Percentiles rank a stretch among this genome's conserved stretches.
phyloP scores from a whole-genome alignment of 2,113 vertebrate genomes.

The Eurypyga helias region DNA sequence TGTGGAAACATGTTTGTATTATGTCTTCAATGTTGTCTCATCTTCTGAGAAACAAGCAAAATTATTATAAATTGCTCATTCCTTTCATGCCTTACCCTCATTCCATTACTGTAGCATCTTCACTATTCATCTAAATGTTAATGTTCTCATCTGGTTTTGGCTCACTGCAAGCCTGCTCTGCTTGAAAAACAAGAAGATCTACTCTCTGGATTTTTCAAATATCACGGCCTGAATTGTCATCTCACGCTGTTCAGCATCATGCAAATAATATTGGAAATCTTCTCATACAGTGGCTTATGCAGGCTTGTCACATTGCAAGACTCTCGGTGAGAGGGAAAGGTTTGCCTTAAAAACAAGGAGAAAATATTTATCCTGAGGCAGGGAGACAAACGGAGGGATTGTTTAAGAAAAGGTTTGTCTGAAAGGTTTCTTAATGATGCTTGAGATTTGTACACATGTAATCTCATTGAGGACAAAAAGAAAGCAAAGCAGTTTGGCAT shows the following conservation, averaged over 20 bases:
- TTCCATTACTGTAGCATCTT: not conserved
- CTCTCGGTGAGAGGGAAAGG: not conserved
- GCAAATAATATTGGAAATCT: not conserved
- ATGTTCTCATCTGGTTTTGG: not conserved
- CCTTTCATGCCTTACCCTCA: not conserved
- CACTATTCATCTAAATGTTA: not conserved
- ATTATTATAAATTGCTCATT: not conserved
- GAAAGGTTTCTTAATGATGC: not conserved
- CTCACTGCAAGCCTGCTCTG: not conserved
- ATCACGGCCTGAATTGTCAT: not conserved
- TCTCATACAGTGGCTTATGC: not conserved
- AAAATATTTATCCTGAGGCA: not conserved
- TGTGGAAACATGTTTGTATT: conserved; percentile 56
- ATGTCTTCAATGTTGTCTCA: conserved; percentile 48
- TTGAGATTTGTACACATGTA: not conserved
- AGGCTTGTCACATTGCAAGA: not conserved
- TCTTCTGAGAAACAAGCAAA: conserved; percentile 43
- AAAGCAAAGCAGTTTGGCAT: not conserved
- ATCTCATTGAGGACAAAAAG: not conserved
- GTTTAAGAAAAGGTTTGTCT: not conserved
- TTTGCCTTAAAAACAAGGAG: not conserved
- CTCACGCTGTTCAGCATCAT: not conserved
- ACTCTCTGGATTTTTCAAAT: not conserved
- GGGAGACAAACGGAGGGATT: not conserved
- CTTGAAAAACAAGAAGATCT: not conserved